phyloP scores from a whole-genome alignment of 2,113 vertebrate genomes.

The Orthochromis malagaraziensis region DNA sequence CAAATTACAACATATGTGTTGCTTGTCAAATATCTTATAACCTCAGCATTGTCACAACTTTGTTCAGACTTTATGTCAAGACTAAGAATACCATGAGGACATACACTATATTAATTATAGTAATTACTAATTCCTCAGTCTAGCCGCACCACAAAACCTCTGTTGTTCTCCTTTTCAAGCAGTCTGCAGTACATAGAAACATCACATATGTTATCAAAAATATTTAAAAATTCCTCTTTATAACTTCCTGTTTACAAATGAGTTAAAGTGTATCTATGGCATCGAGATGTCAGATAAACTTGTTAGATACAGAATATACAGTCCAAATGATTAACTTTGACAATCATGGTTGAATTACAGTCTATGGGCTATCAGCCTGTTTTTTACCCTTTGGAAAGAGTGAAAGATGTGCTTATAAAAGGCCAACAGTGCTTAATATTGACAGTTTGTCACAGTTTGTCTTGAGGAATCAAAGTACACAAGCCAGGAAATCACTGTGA shows the following conservation, averaged over 20 bases:
- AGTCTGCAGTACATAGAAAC: not conserved
- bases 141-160: not conserved
- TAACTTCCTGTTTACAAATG: not conserved
- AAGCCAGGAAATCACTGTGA: slow-evolving; percentile 23
- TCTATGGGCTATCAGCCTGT: not conserved
- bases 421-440: not conserved
- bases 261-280: not conserved
- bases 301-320: not conserved
- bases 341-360: not conserved
- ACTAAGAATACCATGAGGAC: not conserved
- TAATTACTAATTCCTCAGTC: not conserved
- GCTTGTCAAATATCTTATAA: not conserved
- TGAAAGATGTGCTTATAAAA: not conserved
- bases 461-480: slow-evolving; percentile 27
- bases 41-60: not conserved
- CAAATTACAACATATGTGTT: not conserved
- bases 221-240: not conserved
- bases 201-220: not conserved
- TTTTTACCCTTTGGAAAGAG: not conserved
- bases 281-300: not conserved
- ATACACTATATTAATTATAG: not conserved
- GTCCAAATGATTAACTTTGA: not conserved
- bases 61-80: not conserved
- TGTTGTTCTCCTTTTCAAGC: not conserved
- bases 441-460: slow-evolving; percentile 28